These are phyloP conservation scores for Corynorhinus townsendii DNA, from an alignment of 2,113 vertebrate genomes.

Conservation along the genomic window DNA sequence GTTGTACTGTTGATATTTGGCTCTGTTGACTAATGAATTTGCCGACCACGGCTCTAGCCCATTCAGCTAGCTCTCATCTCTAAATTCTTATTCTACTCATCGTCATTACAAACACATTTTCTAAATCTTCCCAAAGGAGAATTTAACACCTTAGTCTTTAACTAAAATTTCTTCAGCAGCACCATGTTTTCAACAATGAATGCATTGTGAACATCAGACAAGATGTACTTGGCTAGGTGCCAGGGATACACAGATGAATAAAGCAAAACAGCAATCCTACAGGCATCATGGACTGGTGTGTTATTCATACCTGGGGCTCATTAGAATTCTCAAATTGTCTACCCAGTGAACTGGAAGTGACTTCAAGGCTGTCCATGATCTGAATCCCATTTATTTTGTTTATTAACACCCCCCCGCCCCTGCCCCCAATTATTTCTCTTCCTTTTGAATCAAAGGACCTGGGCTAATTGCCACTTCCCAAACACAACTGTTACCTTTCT, in stretches of 20 bases:
- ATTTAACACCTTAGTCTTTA: not conserved
- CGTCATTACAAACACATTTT: not conserved
- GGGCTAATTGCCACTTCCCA: not conserved
- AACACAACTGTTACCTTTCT: not conserved
- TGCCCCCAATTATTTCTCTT: not conserved
- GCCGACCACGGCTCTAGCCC: too few relatives aligned
- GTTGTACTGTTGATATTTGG: too few relatives aligned
- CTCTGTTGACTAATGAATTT: too few relatives aligned
- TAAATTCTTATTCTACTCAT: not conserved
- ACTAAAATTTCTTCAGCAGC: not conserved
- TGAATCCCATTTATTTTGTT: conserved; percentile 1
- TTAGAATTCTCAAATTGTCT: not conserved
- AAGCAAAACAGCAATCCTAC: not conserved
- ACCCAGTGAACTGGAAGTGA: not conserved
- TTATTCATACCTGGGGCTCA: not conserved
- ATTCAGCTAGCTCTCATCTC: not conserved
- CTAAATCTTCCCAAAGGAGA: not conserved
- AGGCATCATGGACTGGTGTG: not conserved
- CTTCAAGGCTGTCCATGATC: not conserved
- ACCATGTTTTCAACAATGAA: not conserved
- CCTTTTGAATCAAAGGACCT: not conserved
- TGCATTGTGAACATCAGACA: not conserved
- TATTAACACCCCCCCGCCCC: not conserved
- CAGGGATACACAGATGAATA: not conserved
- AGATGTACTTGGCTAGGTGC: not conserved